These are phyloP conservation scores for Episyrphus balteatus DNA, from an alignment of 1,140 invertebrate species.

Conservation along the genomic window DNA sequence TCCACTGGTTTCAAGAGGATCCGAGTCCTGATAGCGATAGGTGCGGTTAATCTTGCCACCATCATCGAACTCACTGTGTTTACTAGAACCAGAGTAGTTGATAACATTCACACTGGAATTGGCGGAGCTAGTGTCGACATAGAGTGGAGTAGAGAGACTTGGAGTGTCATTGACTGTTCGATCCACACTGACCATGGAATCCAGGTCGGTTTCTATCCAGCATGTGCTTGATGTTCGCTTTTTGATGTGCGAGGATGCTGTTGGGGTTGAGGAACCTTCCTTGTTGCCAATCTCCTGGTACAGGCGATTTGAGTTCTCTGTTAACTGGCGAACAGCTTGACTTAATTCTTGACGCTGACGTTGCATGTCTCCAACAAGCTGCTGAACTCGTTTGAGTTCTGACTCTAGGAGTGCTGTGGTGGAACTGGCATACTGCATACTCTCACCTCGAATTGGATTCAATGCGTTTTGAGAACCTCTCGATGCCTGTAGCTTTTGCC, in stretches of 20 bases:
- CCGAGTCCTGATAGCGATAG: slow-evolving; percentile 27
- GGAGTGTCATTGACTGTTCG: slow-evolving; percentile 19
- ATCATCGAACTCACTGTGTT: slow-evolving; percentile 23
- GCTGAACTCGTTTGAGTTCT: slow-evolving; percentile 71
- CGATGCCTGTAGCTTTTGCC: slow-evolving; percentile 70
- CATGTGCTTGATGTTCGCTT: slow-evolving; percentile 41
- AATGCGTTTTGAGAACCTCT: slow-evolving; percentile 23
- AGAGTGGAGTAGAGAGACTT: slow-evolving; percentile 38
- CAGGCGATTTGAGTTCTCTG: slow-evolving; percentile 51
- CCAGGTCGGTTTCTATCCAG: slow-evolving; percentile 85
- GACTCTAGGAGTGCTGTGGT: slow-evolving; percentile 60
- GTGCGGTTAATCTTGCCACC: background rate
- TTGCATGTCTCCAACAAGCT: slow-evolving; percentile 71
- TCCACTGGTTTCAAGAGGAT: slow-evolving; percentile 29
- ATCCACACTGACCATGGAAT: slow-evolving; percentile 47
- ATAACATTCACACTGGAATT: slow-evolving; percentile 5
- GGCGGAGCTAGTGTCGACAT: slow-evolving; percentile 40
- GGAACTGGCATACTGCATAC: slow-evolving; percentile 31
- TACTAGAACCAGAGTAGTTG: slow-evolving; percentile 10
- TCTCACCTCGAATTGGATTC: slow-evolving; percentile 18
- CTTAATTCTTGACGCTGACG: slow-evolving; percentile 72
- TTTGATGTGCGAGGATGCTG: slow-evolving; percentile 30
- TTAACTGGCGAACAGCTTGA: slow-evolving; percentile 67
- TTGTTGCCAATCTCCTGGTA: slow-evolving; percentile 35
- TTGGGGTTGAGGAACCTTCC: slow-evolving; percentile 22